phyloP scores from a whole-genome alignment of 2,113 vertebrate species.

The Sardina pilchardus region DNA sequence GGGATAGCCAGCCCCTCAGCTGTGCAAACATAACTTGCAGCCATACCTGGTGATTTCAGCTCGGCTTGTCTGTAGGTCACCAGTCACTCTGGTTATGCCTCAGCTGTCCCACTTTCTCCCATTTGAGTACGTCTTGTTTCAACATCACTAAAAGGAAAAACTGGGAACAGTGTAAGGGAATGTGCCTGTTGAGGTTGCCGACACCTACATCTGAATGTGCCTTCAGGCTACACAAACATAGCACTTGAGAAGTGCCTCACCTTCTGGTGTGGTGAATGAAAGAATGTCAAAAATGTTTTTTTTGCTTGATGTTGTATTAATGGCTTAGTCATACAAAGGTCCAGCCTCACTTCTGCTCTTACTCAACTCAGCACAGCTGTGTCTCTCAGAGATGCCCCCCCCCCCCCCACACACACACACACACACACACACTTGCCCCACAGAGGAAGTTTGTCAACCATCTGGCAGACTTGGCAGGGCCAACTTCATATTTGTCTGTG shows the following conservation, averaged over 20 bases:
- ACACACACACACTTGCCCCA: not conserved
- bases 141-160: not conserved
- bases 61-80: slow-evolving; percentile 19
- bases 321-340: not conserved
- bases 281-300: slow-evolving; percentile 8
- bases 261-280: not conserved
- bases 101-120: not conserved
- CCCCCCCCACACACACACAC: not conserved
- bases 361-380: not conserved
- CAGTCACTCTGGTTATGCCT: not conserved
- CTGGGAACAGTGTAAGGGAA: not conserved
- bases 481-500: slow-evolving; percentile 35
- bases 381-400: not conserved
- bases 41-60: slow-evolving; percentile 15
- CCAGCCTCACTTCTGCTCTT: not conserved
- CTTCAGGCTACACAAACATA: not conserved
- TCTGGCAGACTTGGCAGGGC: slow-evolving; percentile 55
- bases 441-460: slow-evolving; percentile 37
- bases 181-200: not conserved
- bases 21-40: slow-evolving; percentile 58
- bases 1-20: slow-evolving; percentile 47
- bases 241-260: not conserved
- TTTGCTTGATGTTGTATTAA: slow-evolving; percentile 5
- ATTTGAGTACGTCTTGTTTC: not conserved
- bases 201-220: not conserved